phyloP scores from a whole-genome alignment of 1,140 invertebrate genomes.

The Plodia interpunctella region DNA sequence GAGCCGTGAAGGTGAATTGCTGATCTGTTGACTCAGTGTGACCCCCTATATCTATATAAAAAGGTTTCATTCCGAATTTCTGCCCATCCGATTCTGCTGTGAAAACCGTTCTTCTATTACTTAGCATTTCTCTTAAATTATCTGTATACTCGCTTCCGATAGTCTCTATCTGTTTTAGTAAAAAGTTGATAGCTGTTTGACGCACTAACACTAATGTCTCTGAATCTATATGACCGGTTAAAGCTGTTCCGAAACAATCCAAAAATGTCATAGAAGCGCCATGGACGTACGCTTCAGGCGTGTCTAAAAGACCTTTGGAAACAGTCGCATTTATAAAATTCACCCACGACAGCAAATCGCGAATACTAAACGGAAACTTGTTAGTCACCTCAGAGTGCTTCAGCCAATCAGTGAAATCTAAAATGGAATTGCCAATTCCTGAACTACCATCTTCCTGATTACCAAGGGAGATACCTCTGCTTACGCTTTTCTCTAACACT shows the following conservation, averaged over 20 bases:
- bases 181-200: constrained; percentile 70
- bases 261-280: constrained; percentile 94
- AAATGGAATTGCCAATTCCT: constrained; percentile 82
- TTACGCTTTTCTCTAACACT: constrained; percentile 90
- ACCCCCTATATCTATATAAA: constrained; percentile 80
- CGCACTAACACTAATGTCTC: constrained; percentile 74
- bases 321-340: constrained; percentile 89
- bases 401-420: constrained; percentile 91
- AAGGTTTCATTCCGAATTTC: constrained; percentile 84
- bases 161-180: constrained; percentile 73
- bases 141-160: constrained; percentile 47
- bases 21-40: constrained; percentile 33
- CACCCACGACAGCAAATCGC: constrained; percentile 96
- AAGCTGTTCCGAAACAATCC: constrained; percentile 89
- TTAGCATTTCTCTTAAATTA: constrained; percentile 45
- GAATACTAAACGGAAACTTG: constrained; percentile 90
- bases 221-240: constrained; percentile 80
- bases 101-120: constrained; percentile 44
- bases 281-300: constrained; percentile 87
- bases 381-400: constrained; percentile 84
- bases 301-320: constrained; percentile 67
- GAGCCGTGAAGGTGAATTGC: constrained; percentile 87
- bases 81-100: constrained; percentile 40
- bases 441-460: constrained; percentile 78
- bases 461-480: constrained; percentile 67